Evolutionary conservation across 92 coral and sea anemone species (phyloP), one percentile per base, ranked within the genome.

Genomic region (Epizoanthus fatuus): DNA sequence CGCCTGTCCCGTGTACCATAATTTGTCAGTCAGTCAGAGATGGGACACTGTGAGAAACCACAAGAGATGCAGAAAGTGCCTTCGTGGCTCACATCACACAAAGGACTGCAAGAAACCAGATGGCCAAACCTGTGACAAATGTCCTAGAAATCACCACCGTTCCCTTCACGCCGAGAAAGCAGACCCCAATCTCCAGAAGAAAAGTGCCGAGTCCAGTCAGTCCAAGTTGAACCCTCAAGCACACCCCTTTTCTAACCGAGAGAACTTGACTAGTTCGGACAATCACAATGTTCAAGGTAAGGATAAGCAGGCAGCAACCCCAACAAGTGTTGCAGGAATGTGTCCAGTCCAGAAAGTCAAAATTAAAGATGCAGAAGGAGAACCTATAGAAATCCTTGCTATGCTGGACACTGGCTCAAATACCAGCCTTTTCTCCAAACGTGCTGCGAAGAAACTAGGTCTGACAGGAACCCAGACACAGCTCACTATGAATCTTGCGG

Each of bases 401-500:
- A 86, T 92, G 94, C 53, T 89, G 32, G 93, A 89, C 81, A 90
- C 80, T 49, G 81, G 88, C 29, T 89, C 92, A 3, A 89, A 84
- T 66, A 89, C 86, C 13, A 89, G 88, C 59, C 92, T 84, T 39
- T 74, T 89, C n/a, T 89, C 92, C 49, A 84, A 84, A 45, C 56
- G 58, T 45, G 68, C 72, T 37, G 92, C 92, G 55, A 86, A 47
- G 38, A 44, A 69, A 66, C 87, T 84, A 15, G 89, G 87, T 25
- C 53, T 91, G 56, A 84, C 82, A 35, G 85, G 93, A 37, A 60
- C 86, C n/a, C 67, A 85, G 76, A 91, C 85, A 3, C 84, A 91
- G 52, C 75, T 88, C 14, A 91, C 94, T 19, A 93, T 88, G 97
- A 93, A 85, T 62, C 55, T 93, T 1, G 94, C 93, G 7, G 97